These are phyloP conservation scores for Pseudopipra pipra DNA, from an alignment of 2,113 vertebrate genomes.

Conservation along the genomic window DNA sequence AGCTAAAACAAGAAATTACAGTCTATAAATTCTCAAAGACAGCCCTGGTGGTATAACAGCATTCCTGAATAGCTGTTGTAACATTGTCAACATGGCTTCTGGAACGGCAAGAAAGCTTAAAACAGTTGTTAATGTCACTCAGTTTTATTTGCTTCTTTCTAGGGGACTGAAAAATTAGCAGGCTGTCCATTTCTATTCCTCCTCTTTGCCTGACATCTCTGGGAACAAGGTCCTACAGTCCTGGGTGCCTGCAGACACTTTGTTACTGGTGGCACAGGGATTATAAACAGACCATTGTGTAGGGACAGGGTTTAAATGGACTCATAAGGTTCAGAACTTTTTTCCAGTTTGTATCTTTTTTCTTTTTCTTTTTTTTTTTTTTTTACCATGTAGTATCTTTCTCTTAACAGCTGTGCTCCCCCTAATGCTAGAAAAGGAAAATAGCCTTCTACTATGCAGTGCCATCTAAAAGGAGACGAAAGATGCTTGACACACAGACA, in stretches of 20 bases:
- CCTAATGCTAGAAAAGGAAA: slow-evolving; percentile 21
- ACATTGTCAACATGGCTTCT: not conserved
- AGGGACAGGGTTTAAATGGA: not conserved
- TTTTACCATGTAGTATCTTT: not conserved
- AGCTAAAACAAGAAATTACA: not conserved
- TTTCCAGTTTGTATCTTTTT: not conserved
- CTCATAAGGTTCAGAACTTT: not conserved
- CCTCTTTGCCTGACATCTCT: not conserved
- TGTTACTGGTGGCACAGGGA: not conserved
- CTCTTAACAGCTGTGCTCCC: slow-evolving; percentile 13
- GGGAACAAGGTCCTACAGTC: not conserved
- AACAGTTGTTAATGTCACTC: not conserved
- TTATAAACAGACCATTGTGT: not conserved
- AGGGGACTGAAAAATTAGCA: not conserved
- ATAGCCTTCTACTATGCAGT: not conserved
- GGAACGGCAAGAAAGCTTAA: not conserved
- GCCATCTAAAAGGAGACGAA: not conserved
- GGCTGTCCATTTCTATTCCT: not conserved
- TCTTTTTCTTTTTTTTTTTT: not conserved
- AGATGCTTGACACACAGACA: not conserved
- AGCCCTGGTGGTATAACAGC: not conserved
- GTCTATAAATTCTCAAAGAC: not conserved
- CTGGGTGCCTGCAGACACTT: not conserved
- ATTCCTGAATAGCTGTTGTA: not conserved
- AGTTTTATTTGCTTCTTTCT: not conserved